Conservation (phyloP, 2,888 invertebrate species). For the Tetramorium bicarinatum region DNA sequence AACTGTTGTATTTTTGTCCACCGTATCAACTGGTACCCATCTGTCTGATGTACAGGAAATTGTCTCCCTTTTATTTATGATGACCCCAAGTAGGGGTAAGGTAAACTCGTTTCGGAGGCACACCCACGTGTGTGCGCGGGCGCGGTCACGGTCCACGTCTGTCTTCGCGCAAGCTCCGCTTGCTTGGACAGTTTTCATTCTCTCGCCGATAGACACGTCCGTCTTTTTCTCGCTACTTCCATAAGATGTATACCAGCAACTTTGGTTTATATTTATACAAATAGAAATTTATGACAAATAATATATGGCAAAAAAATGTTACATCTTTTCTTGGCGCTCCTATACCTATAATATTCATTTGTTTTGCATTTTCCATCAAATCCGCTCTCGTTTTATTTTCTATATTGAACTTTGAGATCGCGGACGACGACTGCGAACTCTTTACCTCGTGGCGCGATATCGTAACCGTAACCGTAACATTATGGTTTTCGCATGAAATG, state of each 20-base stretch:
- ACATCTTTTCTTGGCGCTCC: background rate
- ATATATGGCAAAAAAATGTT: background rate
- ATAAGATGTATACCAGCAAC: background rate
- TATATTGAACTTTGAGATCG: too few species aligned
- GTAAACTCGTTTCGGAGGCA: constrained; percentile 79
- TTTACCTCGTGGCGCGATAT: too few species aligned
- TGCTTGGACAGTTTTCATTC: constrained; percentile 75
- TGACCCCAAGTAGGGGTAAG: constrained; percentile 69
- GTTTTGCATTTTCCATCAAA: too few species aligned
- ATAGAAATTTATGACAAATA: constrained; percentile 2
- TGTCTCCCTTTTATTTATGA: constrained; percentile 80
- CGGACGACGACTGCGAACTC: too few species aligned
- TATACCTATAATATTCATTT: too few species aligned
- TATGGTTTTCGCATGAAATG: too few species aligned
- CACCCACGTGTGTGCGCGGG: constrained; percentile 52
- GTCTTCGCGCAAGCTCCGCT: constrained; percentile 79
- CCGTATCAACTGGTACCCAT: too few species aligned
- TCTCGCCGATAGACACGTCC: constrained; percentile 71
- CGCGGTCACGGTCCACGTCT: constrained; percentile 83
- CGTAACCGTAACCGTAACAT: too few species aligned
- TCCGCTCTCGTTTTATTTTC: too few species aligned
- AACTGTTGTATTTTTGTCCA: too few species aligned
- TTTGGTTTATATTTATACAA: constrained; percentile 1
- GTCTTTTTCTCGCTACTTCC: constrained; percentile 55
- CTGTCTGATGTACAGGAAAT: too few species aligned